Evolutionary conservation across 2,888 invertebrate species (phyloP).

Genomic region (Coelopa pilipes): DNA sequence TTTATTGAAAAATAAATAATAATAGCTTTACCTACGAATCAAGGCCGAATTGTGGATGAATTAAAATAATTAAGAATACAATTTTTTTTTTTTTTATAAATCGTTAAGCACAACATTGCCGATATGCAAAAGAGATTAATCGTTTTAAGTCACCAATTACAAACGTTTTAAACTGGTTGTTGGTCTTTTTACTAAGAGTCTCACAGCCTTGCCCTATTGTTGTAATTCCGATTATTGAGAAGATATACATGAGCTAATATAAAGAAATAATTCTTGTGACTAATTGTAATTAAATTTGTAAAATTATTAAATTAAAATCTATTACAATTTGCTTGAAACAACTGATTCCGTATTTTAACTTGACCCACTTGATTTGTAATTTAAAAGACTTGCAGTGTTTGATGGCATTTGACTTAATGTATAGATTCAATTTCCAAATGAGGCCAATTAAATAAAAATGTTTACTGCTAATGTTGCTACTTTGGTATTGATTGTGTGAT

Average conservation of each 20-base stretch:
- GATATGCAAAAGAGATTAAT: too few relatives aligned
- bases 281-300: background rate
- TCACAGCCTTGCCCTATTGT: slow-evolving; percentile 26
- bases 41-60: too few relatives aligned
- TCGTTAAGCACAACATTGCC: too few relatives aligned
- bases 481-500: slow-evolving; percentile 39
- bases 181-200: slow-evolving; percentile 11
- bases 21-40: too few relatives aligned
- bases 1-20: too few relatives aligned
- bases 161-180: too few relatives aligned
- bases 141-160: too few relatives aligned
- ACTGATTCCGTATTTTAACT: background rate
- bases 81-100: too few relatives aligned
- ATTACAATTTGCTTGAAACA: background rate
- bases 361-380: too few relatives aligned
- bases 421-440: slow-evolving; percentile 7
- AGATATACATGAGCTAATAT: background rate
- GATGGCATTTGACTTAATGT: background rate
- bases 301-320: too few relatives aligned
- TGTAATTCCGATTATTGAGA: background rate
- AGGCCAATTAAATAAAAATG: slow-evolving; percentile 21
- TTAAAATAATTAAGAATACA: too few relatives aligned
- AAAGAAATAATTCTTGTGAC: background rate
- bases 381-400: background rate
- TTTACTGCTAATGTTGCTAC: slow-evolving; percentile 25